A percentile compares a stretch with the other conserved stretches of the same genome.
Evolutionary conservation across 2,797 vertebrate species (phyloP).

Genomic region (Labroides dimidiatus): DNA sequence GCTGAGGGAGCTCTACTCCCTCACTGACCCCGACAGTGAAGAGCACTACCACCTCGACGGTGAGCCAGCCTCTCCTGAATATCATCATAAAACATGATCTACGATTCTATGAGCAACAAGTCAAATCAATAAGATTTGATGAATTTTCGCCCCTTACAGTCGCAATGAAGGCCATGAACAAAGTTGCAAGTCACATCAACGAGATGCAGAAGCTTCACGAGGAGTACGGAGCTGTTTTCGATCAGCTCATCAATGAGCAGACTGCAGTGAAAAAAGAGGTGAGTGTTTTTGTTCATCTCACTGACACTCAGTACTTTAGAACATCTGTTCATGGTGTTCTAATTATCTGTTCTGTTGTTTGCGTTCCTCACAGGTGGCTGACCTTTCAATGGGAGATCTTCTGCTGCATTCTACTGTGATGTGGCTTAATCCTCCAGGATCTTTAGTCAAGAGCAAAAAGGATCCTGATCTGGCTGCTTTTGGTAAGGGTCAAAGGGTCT

Average conservation of each 20-base stretch:
- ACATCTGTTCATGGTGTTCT: not conserved
- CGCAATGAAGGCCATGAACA: conserved; percentile 98
- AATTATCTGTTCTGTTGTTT: not conserved
- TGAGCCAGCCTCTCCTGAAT: conserved; percentile 60
- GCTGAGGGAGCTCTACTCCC: conserved; percentile 91
- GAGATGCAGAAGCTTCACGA: conserved; percentile 99
- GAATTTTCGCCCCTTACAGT: conserved; percentile 70
- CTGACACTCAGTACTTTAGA: not conserved
- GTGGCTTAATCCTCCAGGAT: conserved; percentile 93
- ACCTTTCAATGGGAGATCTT: conserved; percentile 96
- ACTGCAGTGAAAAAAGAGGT: conserved; percentile 94
- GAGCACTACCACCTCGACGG: conserved; percentile 97
- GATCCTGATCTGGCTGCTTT: conserved; percentile 94
- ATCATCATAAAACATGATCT: not conserved
- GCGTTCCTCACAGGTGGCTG: conserved; percentile 68
- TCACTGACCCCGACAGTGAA: conserved; percentile 94
- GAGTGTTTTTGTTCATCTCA: conserved; percentile 21
- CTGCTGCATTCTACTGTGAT: conserved; percentile 90
- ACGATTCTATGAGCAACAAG: not conserved
- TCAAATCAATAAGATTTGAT: not conserved
- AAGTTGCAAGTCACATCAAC: conserved; percentile 98
- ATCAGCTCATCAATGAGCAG: conserved; percentile 96
- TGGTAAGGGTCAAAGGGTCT: conserved; percentile 77
- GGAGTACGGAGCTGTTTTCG: conserved; percentile 95
- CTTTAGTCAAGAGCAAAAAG: conserved; percentile 93